phyloP scores from a whole-genome alignment of 2,797 vertebrate genomes.

The Poecilia wingei region DNA sequence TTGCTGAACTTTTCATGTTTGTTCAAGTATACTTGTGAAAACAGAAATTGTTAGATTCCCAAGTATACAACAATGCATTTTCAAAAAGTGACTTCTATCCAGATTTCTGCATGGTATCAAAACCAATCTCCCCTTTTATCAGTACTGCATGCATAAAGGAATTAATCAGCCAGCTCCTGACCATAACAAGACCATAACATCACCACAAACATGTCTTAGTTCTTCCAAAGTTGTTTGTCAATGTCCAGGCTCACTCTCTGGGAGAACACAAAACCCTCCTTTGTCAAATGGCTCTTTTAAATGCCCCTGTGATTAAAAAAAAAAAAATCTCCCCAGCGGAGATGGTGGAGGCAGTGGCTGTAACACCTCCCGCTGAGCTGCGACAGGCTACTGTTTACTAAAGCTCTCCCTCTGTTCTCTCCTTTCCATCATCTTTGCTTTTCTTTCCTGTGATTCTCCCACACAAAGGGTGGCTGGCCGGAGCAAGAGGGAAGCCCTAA shows the following conservation, averaged over 20 bases:
- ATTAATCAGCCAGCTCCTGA: conserved; percentile 66
- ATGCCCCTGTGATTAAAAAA: conserved; percentile 54
- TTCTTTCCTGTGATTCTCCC: conserved; percentile 62
- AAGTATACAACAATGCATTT: conserved; percentile 30
- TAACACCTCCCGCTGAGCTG: conserved; percentile 63
- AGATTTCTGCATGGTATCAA: conserved; percentile 26
- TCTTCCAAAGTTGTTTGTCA: conserved; percentile 70
- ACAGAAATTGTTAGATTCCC: conserved; percentile 1
- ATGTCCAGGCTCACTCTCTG: conserved; percentile 40
- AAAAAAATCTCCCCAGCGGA: conserved; percentile 37
- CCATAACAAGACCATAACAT: conserved; percentile 37
- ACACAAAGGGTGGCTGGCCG: conserved; percentile 66
- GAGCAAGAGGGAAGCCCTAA: conserved; percentile 61
- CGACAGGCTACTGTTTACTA: conserved; percentile 75
- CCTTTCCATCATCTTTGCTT: conserved; percentile 62
- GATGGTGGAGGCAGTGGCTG: conserved; percentile 39
- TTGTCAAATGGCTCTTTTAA: conserved; percentile 71
- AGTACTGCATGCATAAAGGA: conserved; percentile 42
- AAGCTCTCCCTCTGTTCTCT: conserved; percentile 47
- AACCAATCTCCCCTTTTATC: conserved; percentile 44
- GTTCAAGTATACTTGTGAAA: neutral
- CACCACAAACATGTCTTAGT: conserved; percentile 53
- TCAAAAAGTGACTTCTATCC: conserved; percentile 31
- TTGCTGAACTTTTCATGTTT: neutral
- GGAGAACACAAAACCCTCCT: conserved; percentile 64